phyloP scores from a whole-genome alignment of 2,888 invertebrate genomes.

The Syrista parreyssii region DNA sequence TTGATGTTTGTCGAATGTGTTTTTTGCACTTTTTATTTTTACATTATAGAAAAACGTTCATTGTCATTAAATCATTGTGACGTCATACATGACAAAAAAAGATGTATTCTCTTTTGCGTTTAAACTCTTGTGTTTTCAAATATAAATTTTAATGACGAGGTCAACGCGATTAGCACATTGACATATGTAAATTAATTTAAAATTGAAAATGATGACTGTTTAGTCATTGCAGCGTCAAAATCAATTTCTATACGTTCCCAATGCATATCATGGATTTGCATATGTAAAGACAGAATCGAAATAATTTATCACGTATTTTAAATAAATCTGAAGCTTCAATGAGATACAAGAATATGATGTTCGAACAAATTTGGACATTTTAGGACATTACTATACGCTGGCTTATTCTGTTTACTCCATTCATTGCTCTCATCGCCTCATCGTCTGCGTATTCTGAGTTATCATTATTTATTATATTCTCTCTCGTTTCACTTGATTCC shows the following conservation, averaged over 20 bases:
- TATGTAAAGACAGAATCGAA: background rate
- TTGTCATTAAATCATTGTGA: background rate
- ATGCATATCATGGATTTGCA: background rate
- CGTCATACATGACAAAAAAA: background rate
- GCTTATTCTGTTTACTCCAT: background rate
- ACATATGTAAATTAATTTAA: background rate
- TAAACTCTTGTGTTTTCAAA: background rate
- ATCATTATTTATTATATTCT: background rate
- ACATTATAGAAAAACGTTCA: background rate
- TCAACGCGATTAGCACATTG: background rate
- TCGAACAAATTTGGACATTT: background rate
- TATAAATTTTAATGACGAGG: background rate
- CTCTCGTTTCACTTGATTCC: background rate
- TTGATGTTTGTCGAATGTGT: constrained; percentile 65
- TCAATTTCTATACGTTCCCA: background rate
- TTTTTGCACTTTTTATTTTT: constrained; percentile 22
- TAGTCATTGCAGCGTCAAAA: background rate
- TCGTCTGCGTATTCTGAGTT: background rate
- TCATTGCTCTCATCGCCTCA: background rate
- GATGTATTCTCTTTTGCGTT: too few species aligned
- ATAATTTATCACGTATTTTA: background rate
- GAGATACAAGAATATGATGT: background rate
- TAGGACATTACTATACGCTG: background rate
- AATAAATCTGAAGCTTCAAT: background rate
- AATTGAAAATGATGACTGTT: background rate